Evolutionary conservation across 2,113 vertebrate genomes (phyloP), one percentile per base, ranked within the genome.

Genomic region (Grantiella picta): DNA sequence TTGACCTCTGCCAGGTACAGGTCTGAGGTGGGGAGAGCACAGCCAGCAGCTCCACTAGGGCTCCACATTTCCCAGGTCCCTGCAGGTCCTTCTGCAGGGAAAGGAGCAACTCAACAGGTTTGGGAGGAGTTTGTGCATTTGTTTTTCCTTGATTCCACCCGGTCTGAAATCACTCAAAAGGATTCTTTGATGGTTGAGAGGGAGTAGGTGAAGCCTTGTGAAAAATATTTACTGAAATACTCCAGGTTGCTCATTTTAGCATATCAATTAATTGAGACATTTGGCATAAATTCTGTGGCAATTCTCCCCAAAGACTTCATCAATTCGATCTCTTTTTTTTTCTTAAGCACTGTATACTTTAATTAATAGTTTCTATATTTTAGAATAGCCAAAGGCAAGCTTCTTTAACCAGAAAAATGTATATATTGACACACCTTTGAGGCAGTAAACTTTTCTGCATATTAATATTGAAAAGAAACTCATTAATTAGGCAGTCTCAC

Each of bases 391-490:
- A 86, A 85, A 94, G 97, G 97, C 95, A 91, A 96, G 71, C 70
- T 96, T 88, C 92, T 96, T 96, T 94, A 96, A 94, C 90, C 79
- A 96, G 97, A 97, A 96, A 96, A 97, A 97, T 90, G 89, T 96
- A 96, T 97, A 97, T 97, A 97, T 97, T 97, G 97, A 97, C 97
- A 98, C 94, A 97, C 95, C 97, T 97, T 96, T 82, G 95, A 97
- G 97, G 97, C 97, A 97, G 93, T 92, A 97, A 98, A 97, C 96
- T 97, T 97, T 96, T 96, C 86, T 94, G 95, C 94, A 90, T 97
- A 97, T 97, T 97, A 97, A 97, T 98, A 97, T 97, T 95, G 96
- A 97, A 97, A 97, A 94, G 96, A 89, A 82, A 63, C 90, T 97
- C 89, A 96, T 97, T 98, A 98, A 97, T 97, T 97, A 98, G 96